Conservation (phyloP, 2,113 vertebrate genomes). For the Ophthalmolycus amberensis region DNA sequence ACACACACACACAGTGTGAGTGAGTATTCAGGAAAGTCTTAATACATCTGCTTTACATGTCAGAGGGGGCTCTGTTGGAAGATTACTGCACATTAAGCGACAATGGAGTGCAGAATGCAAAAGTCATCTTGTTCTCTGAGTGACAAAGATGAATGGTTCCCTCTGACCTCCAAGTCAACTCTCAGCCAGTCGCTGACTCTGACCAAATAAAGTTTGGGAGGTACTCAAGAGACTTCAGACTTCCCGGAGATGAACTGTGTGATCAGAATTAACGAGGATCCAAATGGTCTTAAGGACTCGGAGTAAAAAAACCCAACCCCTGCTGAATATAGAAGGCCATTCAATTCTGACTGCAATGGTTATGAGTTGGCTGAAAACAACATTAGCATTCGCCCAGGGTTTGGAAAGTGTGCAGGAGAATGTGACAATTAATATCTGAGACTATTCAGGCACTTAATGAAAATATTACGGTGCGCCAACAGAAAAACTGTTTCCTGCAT, state of each 20-base stretch:
- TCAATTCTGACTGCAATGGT: slow-evolving; percentile 48
- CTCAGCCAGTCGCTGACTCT: slow-evolving; percentile 41
- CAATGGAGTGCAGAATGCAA: slow-evolving; percentile 36
- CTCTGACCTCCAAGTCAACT: slow-evolving; percentile 62
- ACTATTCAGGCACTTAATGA: slow-evolving; percentile 77
- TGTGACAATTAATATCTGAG: slow-evolving; percentile 73
- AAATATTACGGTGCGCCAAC: slow-evolving; percentile 65
- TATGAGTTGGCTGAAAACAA: slow-evolving; percentile 62
- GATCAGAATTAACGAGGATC: slow-evolving; percentile 72
- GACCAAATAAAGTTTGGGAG: slow-evolving; percentile 58
- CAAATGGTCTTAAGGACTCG: slow-evolving; percentile 53
- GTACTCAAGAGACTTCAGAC: slow-evolving; percentile 48
- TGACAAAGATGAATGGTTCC: slow-evolving; percentile 72
- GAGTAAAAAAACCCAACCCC: slow-evolving; percentile 14
- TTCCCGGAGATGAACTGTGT: slow-evolving; percentile 52
- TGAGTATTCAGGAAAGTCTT: slow-evolving; percentile 2
- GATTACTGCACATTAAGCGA: slow-evolving; percentile 41
- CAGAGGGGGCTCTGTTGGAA: neutral
- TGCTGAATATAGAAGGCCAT: slow-evolving; percentile 66
- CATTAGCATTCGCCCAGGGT: slow-evolving; percentile 68
- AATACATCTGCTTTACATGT: slow-evolving; percentile 26
- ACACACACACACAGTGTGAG: neutral
- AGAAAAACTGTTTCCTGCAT: slow-evolving; percentile 59
- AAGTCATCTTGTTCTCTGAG: slow-evolving; percentile 40
- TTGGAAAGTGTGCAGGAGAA: slow-evolving; percentile 48